Base-by-base conservation (phyloP, 1,140 invertebrate genomes). In the Calliphora vicina region DNA sequence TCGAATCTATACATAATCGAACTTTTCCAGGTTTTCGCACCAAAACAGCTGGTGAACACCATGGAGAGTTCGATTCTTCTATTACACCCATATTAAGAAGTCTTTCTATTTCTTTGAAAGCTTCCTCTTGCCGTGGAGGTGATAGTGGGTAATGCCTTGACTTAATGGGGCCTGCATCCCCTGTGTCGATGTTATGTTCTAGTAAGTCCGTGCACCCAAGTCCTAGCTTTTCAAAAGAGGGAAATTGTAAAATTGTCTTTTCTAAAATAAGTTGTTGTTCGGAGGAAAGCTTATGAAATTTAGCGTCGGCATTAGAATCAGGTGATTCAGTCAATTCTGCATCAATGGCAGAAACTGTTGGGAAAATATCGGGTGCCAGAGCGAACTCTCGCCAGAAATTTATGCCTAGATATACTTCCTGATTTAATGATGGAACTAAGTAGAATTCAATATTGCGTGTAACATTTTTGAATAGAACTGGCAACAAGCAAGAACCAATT, bases 321-420 rank as follows among this genome's bases (percentile, higher is more conserved):
- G 6, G 15, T 67, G n/a, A n/a, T 20, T 17, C 15, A 67, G 61
- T 2, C 8, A 8, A 8, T 17, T 67, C 61, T 23, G n/a, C 23
- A 1, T 67, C 61, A 23, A 67, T n/a, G 2, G 61, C n/a, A 17
- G n/a, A n/a, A 2, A 67, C n/a, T n/a, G 61, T 8, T n/a, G 61
- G 61, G 20, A 67, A 23, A 6, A 67, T 67, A 6, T 67, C 61
- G n/a, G 61, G 61, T 20, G n/a, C 61, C 23, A 67, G 20, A n/a
- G 61, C 61, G n/a, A n/a, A 67, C 23, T 67, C 61, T 23, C n/a
- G 61, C 61, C 61, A 67, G n/a, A 67, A 67, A 23, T 67, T 67
- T 67, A 67, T n/a, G 8, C 61, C 61, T 23, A 67, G 61, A 67
- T 67, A 67, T 2, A 23, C 61, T 23, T 67, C 23, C 61, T 67